Conservation (phyloP, 2,113 vertebrate genomes). For the Hepsetus odoe region DNA sequence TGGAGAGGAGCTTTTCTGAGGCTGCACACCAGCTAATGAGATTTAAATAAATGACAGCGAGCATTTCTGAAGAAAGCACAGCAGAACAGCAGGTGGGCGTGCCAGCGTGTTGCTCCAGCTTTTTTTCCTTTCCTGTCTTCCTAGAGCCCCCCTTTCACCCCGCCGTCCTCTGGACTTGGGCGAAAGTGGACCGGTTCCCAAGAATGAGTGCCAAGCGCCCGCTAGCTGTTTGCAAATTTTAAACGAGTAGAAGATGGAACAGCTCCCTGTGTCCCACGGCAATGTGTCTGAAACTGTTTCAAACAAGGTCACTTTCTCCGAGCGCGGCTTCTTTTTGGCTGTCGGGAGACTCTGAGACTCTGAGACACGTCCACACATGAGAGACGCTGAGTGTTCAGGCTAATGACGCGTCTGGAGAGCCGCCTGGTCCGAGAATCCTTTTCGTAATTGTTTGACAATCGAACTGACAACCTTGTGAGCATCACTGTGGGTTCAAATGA, state of each 20-base stretch:
- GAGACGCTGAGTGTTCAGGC: background rate
- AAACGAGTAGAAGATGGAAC: conserved; percentile 31
- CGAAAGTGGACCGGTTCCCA: conserved; percentile 1
- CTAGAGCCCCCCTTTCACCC: background rate
- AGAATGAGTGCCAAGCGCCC: background rate
- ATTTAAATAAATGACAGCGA: conserved; percentile 30
- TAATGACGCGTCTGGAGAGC: background rate
- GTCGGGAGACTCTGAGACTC: background rate
- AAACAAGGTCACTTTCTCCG: conserved; percentile 26
- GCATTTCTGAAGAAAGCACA: background rate
- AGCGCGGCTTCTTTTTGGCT: background rate
- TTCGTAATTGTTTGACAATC: background rate
- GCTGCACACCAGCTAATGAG: conserved; percentile 1
- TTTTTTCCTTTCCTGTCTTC: background rate
- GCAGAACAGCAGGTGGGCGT: background rate
- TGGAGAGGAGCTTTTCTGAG: background rate
- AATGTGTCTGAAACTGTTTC: background rate
- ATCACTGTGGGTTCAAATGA: background rate
- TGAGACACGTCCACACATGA: background rate
- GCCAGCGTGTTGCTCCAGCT: background rate
- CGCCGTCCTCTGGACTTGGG: background rate
- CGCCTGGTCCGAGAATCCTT: background rate
- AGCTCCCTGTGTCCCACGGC: background rate
- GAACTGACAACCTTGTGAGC: background rate
- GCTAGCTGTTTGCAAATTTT: conserved; percentile 35